These are phyloP conservation scores for Austrolebias charrua DNA, from an alignment of 2,797 vertebrate genomes.

Conservation along the genomic window DNA sequence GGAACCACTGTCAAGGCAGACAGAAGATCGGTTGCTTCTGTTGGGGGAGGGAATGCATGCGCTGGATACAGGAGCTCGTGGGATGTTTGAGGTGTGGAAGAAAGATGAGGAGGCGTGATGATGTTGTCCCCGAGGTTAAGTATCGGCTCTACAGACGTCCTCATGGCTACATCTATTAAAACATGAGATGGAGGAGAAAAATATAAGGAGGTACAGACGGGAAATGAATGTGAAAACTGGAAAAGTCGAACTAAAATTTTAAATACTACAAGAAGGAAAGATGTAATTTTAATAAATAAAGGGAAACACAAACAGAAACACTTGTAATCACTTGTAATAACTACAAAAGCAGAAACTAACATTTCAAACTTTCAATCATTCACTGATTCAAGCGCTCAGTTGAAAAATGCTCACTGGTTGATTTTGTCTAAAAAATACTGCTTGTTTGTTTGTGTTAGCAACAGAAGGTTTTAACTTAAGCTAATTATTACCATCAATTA, in stretches of 20 bases:
- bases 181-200: slow-evolving; percentile 25
- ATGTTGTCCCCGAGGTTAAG: slow-evolving; percentile 58
- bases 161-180: slow-evolving; percentile 52
- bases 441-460: background rate
- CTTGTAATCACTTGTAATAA: background rate
- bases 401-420: background rate
- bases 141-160: slow-evolving; percentile 53
- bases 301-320: background rate
- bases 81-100: slow-evolving; percentile 34
- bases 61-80: slow-evolving; percentile 31
- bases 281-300: slow-evolving; percentile 5
- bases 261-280: slow-evolving; percentile 6
- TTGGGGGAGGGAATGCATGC: background rate
- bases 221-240: background rate
- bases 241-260: background rate
- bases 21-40: slow-evolving; percentile 34
- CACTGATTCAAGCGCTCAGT: background rate
- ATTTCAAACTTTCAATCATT: background rate
- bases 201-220: background rate
- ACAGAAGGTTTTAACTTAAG: background rate
- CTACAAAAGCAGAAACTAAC: slow-evolving; percentile 1
- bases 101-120: slow-evolving; percentile 46
- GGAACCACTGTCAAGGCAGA: slow-evolving; percentile 44
- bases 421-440: background rate
- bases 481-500: slow-evolving; percentile 27